phyloP scores from a whole-genome alignment of 2,888 invertebrate genomes.

The Chromoteleia sp. region DNA sequence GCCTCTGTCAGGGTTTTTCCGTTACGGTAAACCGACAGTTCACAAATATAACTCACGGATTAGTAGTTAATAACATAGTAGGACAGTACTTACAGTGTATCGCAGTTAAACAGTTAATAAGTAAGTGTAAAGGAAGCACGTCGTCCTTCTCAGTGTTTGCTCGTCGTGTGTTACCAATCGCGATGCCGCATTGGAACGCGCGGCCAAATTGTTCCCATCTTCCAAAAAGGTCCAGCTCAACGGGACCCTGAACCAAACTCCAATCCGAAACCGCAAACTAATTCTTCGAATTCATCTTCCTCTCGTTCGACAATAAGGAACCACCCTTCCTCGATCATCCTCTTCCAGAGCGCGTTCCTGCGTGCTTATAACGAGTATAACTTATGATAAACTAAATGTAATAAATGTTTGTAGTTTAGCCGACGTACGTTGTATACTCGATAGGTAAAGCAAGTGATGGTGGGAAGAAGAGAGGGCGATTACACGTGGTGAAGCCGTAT shows the following conservation, averaged over 20 bases:
- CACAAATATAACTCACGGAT: conserved; percentile 84
- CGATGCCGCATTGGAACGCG: conserved; percentile 74
- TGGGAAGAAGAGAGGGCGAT: conserved; percentile 68
- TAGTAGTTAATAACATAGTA: conserved; percentile 84
- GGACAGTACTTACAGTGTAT: conserved; percentile 83
- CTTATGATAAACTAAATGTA: conserved; percentile 83
- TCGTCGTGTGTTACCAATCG: conserved; percentile 77
- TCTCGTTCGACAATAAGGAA: conserved; percentile 58
- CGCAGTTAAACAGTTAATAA: conserved; percentile 83
- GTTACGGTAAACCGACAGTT: conserved; percentile 84
- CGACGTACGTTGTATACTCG: conserved; percentile 83
- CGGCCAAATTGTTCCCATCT: conserved; percentile 64
- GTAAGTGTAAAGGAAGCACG: conserved; percentile 82
- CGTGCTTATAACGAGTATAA: conserved; percentile 77
- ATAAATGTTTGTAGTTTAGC: conserved; percentile 84
- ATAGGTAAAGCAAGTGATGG: conserved; percentile 73
- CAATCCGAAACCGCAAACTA: not conserved
- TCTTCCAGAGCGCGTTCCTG: conserved; percentile 68
- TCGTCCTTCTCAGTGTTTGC: conserved; percentile 82
- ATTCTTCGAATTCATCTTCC: conserved; percentile 47
- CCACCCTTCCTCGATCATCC: conserved; percentile 55
- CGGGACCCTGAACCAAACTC: conserved; percentile 3
- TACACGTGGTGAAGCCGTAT: conserved; percentile 80
- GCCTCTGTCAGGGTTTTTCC: conserved; percentile 84
- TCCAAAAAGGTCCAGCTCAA: conserved; percentile 40